These are phyloP conservation scores for Acleris literana DNA, from an alignment of 2,888 invertebrate species.

Conservation along the genomic window DNA sequence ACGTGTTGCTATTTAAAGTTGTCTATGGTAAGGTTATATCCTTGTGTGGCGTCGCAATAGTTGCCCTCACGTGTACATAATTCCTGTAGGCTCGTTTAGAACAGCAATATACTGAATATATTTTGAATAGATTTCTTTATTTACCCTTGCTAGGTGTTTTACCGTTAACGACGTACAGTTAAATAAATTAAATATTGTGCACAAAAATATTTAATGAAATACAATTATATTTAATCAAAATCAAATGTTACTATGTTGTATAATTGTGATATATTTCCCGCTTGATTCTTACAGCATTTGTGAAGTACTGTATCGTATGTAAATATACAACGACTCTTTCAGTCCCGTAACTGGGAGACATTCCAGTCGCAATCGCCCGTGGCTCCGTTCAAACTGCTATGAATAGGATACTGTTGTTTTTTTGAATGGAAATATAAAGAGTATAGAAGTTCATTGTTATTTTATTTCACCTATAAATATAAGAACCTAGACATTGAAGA, in stretches of 20 bases:
- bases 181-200: constrained; percentile 38
- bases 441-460: constrained; percentile 66
- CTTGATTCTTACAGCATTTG: constrained; percentile 33
- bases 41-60: constrained; percentile 46
- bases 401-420: constrained; percentile 75
- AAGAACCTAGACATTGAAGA: background rate
- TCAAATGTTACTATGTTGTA: constrained; percentile 31
- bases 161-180: constrained; percentile 39
- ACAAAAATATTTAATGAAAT: constrained; percentile 36
- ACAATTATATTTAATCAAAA: constrained; percentile 30
- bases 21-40: constrained; percentile 44
- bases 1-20: constrained; percentile 55
- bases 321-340: constrained; percentile 52
- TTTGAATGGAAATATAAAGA: constrained; percentile 74
- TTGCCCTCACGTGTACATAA: constrained; percentile 70
- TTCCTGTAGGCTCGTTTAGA: constrained; percentile 48
- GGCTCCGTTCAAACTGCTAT: constrained; percentile 43
- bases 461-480: constrained; percentile 43
- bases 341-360: constrained; percentile 71
- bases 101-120: constrained; percentile 55
- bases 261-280: constrained; percentile 36
- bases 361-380: constrained; percentile 61
- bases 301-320: constrained; percentile 49
- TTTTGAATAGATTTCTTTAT: constrained; percentile 58
- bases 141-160: constrained; percentile 55